phyloP scores from a whole-genome alignment of 2,888 invertebrate species.

The Ischnus inquisitorius region DNA sequence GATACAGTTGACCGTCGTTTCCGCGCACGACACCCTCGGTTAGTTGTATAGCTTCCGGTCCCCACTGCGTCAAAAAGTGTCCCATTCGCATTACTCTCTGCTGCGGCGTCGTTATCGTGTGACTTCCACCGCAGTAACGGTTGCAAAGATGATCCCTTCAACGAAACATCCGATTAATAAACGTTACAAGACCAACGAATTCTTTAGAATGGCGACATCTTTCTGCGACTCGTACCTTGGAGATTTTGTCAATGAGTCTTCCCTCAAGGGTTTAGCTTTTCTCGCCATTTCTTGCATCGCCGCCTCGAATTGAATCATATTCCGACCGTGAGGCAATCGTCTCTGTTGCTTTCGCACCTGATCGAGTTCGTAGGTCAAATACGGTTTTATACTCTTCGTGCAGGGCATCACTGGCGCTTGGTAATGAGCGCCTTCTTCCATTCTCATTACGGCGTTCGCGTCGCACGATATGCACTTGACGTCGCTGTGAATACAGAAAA shows the following conservation, averaged over 20 bases:
- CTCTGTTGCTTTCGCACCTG: slow-evolving; percentile 86
- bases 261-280: slow-evolving; percentile 69
- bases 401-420: slow-evolving; percentile 87
- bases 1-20: slow-evolving; percentile 80
- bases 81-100: slow-evolving; percentile 90
- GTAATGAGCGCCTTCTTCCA: slow-evolving; percentile 86
- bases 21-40: slow-evolving; percentile 86
- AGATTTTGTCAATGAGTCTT: slow-evolving; percentile 71
- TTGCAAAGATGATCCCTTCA: slow-evolving; percentile 87
- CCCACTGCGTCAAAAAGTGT: slow-evolving; percentile 90
- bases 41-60: slow-evolving; percentile 88
- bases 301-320: slow-evolving; percentile 85
- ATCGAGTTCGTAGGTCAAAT: slow-evolving; percentile 91
- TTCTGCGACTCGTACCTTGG: slow-evolving; percentile 73
- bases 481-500: slow-evolving; percentile 86
- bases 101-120: slow-evolving; percentile 90
- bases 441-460: slow-evolving; percentile 90
- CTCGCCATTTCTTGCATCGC: slow-evolving; percentile 82
- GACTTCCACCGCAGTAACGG: slow-evolving; percentile 93
- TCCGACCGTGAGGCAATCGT: slow-evolving; percentile 84
- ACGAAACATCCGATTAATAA: background rate
- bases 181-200: background rate
- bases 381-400: slow-evolving; percentile 89
- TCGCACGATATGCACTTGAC: slow-evolving; percentile 93
- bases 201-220: too few species aligned